phyloP scores from a whole-genome alignment of 2,888 invertebrate genomes.

The Gonocerus acuteangulatus region DNA sequence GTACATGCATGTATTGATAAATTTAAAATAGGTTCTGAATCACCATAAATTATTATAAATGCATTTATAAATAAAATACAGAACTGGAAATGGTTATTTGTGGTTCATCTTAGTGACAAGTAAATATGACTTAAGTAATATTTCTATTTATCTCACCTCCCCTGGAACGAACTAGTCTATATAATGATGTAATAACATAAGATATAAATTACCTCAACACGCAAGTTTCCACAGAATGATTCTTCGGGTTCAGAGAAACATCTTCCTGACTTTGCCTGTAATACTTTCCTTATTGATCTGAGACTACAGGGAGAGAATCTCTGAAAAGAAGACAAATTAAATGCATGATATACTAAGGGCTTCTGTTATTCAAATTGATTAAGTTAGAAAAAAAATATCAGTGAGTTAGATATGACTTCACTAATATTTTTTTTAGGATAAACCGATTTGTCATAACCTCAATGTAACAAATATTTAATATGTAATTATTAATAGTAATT shows the following conservation, averaged over 20 bases:
- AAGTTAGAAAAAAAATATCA: background rate
- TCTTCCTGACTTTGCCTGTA: conserved; percentile 83
- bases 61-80: background rate
- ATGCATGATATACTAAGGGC: conserved; percentile 30
- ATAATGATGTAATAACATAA: too few species aligned
- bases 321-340: conserved; percentile 53
- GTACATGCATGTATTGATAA: too few species aligned
- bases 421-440: too few species aligned
- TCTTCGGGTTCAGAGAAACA: conserved; percentile 91
- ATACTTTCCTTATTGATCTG: conserved; percentile 83
- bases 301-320: conserved; percentile 91
- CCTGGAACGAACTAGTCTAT: too few species aligned
- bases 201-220: conserved; percentile 76
- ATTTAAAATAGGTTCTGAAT: too few species aligned
- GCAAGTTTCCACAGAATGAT: conserved; percentile 90
- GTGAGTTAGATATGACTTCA: background rate
- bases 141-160: too few species aligned
- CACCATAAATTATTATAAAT: background rate
- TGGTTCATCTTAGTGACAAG: background rate
- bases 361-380: too few species aligned
- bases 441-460: background rate
- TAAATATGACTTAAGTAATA: too few species aligned
- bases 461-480: too few species aligned
- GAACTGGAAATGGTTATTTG: too few species aligned
- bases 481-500: too few species aligned